phyloP scores from a whole-genome alignment of 2,797 vertebrate genomes.

The Enteromius viviparus region DNA sequence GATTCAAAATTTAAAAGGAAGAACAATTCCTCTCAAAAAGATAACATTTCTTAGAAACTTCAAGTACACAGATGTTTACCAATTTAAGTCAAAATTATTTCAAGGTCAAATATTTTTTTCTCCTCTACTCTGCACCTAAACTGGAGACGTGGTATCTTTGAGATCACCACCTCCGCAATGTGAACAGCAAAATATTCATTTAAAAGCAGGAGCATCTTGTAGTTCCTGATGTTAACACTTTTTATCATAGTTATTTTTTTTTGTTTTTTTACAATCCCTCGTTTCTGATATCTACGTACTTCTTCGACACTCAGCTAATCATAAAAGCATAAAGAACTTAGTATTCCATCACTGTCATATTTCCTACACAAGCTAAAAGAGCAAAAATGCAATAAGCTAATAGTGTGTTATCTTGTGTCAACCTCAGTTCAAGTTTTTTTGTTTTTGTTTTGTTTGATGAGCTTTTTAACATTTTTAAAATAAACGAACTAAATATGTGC shows the following conservation, averaged over 20 bases:
- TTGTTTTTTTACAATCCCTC: conserved; percentile 25
- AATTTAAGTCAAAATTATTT: conserved; percentile 60
- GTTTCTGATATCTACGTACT: conserved; percentile 32
- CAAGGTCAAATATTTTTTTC: conserved; percentile 3
- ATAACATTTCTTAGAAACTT: conserved; percentile 60
- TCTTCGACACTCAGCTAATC: conserved; percentile 30
- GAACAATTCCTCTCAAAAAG: conserved; percentile 64
- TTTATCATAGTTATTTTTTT: neutral
- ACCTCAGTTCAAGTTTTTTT: conserved; percentile 38
- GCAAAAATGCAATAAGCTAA: conserved; percentile 44
- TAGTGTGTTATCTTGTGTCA: conserved; percentile 27
- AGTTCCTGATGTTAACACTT: conserved; percentile 22
- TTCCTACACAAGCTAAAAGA: conserved; percentile 47
- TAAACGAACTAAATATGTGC: conserved; percentile 16
- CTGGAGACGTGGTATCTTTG: conserved; percentile 14
- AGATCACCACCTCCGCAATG: conserved; percentile 18
- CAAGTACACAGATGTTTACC: conserved; percentile 59
- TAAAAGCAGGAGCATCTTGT: conserved; percentile 13
- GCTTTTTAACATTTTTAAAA: conserved; percentile 12
- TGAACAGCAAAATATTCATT: conserved; percentile 38
- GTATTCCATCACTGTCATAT: conserved; percentile 47
- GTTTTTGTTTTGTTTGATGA: neutral
- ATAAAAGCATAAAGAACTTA: conserved; percentile 46
- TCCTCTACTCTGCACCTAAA: conserved; percentile 15
- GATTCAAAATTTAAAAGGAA: conserved; percentile 66